Conservation (phyloP, 2,797 vertebrate genomes). For the Lophius americanus region DNA sequence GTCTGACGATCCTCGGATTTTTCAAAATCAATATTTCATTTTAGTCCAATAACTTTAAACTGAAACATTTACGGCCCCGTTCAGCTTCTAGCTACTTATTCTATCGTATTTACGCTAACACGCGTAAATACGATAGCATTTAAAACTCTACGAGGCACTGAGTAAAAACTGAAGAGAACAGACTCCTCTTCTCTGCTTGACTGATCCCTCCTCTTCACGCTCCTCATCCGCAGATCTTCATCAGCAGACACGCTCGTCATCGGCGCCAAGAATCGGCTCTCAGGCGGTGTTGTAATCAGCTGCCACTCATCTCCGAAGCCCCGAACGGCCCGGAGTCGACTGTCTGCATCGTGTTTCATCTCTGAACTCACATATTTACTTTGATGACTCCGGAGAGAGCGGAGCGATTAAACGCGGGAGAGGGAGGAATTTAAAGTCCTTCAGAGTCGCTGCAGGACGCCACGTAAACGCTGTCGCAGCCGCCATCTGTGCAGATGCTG, state of each 20-base stretch:
- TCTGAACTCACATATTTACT: slow-evolving; percentile 2
- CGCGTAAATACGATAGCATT: too few relatives aligned
- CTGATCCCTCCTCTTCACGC: neutral
- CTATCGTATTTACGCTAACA: too few relatives aligned
- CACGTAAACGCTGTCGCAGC: neutral
- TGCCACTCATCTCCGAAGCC: neutral
- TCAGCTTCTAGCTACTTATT: too few relatives aligned
- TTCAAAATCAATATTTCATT: too few relatives aligned
- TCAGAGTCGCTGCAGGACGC: neutral
- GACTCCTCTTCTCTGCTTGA: neutral
- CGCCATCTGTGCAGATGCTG: neutral
- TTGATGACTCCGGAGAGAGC: slow-evolving; percentile 1
- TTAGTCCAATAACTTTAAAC: too few relatives aligned
- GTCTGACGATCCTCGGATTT: too few relatives aligned
- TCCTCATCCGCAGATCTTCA: neutral
- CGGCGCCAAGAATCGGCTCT: slow-evolving; percentile 1
- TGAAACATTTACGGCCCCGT: too few relatives aligned
- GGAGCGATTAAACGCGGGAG: neutral
- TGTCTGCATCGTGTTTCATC: neutral
- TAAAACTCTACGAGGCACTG: too few relatives aligned
- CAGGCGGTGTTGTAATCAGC: slow-evolving; percentile 14
- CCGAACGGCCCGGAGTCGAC: neutral
- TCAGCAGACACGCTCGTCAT: neutral
- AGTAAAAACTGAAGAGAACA: neutral
- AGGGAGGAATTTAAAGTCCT: slow-evolving; percentile 1